phyloP scores from a whole-genome alignment of 2,113 vertebrate genomes.

The Aepyceros melampus region DNA sequence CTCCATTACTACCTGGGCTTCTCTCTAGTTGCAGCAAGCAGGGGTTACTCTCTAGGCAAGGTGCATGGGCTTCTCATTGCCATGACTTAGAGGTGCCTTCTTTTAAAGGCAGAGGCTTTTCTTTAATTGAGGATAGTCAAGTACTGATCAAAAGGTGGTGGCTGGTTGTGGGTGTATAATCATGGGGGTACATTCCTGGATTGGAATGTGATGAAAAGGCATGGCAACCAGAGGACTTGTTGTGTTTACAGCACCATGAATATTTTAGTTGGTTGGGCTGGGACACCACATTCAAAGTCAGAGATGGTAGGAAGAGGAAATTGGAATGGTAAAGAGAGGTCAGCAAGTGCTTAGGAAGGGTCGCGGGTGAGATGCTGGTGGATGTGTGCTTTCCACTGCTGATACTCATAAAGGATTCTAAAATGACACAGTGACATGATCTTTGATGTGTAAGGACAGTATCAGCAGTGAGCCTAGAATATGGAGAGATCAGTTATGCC shows the following conservation, averaged over 20 bases:
- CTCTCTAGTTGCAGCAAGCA: not conserved
- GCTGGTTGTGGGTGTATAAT: not conserved
- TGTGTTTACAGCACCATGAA: not conserved
- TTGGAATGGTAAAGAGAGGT: not conserved
- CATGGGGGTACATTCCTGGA: not conserved
- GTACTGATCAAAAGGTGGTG: not conserved
- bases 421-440: not conserved
- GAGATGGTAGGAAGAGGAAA: not conserved
- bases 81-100: not conserved
- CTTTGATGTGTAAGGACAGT: not conserved
- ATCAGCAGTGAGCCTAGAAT: not conserved
- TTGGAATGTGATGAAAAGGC: not conserved
- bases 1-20: not conserved
- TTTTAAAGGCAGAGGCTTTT: not conserved
- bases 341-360: not conserved
- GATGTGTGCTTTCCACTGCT: not conserved
- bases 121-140: not conserved
- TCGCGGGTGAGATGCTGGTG: too few species aligned
- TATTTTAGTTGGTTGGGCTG: not conserved
- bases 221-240: not conserved
- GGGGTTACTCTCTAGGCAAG: not conserved
- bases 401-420: not conserved
- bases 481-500: not conserved
- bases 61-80: not conserved
- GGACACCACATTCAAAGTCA: not conserved